Base-by-base conservation (phyloP, 2,888 invertebrate genomes). In the Lagria hirta region DNA sequence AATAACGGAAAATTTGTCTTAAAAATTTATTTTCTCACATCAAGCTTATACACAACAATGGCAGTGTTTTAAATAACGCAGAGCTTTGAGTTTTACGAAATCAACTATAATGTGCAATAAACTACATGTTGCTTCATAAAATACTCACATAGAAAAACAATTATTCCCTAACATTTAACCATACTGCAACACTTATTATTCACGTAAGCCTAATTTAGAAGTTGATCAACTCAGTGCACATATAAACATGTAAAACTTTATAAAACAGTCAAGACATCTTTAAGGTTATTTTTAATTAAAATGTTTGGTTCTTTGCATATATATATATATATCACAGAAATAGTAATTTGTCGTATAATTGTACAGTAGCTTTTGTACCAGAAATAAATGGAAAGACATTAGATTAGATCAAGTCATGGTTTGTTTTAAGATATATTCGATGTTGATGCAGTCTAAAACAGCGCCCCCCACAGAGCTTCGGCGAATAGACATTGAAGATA, bases 391-490 rank as follows among this genome's bases (percentile, higher is more conserved):
- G n/a, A n/a, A n/a, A n/a, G n/a, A n/a, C n/a, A n/a, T n/a, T n/a
- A n/a, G n/a, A n/a, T n/a, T n/a, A n/a, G 14, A 55, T 61, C 60
- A 61, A 51, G 54, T 60, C 21, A 40, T 54, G 2, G 62, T 64
- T 32, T 62, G 64, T 13, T 52, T 55, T 15, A 64, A 33, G 4
- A 64, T 60, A 38, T 62, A 61, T 32, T 79, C 79, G 42, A 79
- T 67, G 58, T 79, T 75, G 45, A 82, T 79, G 57, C 83, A 83
- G 49, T 83, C 81, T 36, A 84, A 67, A 16, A 82, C 76, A 0
- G 83, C 79, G 3, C 82, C 83, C 15, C 83, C 84, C 5, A 84
- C 78, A 0, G 82, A 81, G 64, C 81, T 82, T 45, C 84, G 71
- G 34, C 83, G 68, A 3, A 76, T 75, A 3, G 78, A 75, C 84